Percentiles rank a stretch among this genome's conserved stretches.
Conservation (phyloP, 2,797 vertebrate species). For the Muscicapa striata region DNA sequence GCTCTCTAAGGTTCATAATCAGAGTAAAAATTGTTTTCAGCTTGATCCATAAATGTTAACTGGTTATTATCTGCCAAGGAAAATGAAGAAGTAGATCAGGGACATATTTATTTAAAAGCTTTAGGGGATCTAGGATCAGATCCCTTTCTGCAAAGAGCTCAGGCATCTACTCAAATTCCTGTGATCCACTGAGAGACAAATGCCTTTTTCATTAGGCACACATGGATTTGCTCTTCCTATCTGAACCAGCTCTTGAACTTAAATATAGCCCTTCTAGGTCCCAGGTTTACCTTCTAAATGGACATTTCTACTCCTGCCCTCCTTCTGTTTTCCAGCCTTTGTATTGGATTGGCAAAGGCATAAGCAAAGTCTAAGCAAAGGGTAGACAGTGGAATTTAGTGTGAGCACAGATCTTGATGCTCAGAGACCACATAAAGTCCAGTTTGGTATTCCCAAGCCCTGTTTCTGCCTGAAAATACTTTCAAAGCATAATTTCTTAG, state of each 20-base stretch:
- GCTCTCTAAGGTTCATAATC: conserved; percentile 20
- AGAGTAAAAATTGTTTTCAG: conserved; percentile 20
- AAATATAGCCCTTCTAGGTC: neutral
- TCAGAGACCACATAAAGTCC: neutral
- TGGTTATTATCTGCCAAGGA: neutral
- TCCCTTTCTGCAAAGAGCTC: neutral
- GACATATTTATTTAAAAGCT: neutral
- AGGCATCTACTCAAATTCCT: neutral
- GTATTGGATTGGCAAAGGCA: neutral
- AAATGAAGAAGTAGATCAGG: neutral
- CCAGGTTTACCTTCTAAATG: neutral
- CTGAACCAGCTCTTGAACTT: neutral
- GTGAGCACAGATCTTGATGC: neutral
- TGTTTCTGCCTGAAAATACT: neutral
- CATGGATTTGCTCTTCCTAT: neutral
- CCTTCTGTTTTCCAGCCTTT: neutral
- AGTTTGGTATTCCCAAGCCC: neutral
- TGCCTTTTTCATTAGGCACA: neutral
- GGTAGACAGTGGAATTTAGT: neutral
- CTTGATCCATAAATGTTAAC: neutral
- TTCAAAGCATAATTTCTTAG: neutral
- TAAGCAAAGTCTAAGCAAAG: neutral
- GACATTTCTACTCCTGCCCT: neutral
- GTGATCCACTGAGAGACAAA: neutral
- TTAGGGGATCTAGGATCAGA: neutral